Evolutionary conservation across 2,888 invertebrate species (phyloP).

Genomic region (Drosophila quinaria): DNA sequence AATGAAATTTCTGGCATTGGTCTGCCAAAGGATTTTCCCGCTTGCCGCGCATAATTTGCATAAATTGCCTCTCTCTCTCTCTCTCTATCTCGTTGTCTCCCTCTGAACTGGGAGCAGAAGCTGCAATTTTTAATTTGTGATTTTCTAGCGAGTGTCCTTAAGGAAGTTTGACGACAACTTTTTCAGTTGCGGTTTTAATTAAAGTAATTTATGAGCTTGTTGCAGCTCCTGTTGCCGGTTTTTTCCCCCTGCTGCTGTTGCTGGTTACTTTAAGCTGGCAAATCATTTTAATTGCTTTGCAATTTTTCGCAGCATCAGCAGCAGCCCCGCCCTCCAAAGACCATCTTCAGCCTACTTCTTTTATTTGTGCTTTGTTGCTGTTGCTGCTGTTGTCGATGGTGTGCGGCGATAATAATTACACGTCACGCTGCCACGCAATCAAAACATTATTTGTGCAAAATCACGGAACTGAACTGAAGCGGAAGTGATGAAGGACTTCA

Average conservation of each 20-base stretch:
- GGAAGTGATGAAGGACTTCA: constrained; percentile 84
- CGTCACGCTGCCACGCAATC: constrained; percentile 84
- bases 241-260: constrained; percentile 3
- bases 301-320: constrained; percentile 53
- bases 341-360: neutral
- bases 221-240: neutral
- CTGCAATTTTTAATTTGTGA: constrained; percentile 74
- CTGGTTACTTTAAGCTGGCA: constrained; percentile 50
- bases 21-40: constrained; percentile 65
- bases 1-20: constrained; percentile 72
- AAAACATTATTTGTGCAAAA: constrained; percentile 84
- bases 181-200: constrained; percentile 53
- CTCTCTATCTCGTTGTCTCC: constrained; percentile 3
- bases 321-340: constrained; percentile 46
- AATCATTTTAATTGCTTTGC: constrained; percentile 77
- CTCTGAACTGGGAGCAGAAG: constrained; percentile 8
- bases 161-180: constrained; percentile 51
- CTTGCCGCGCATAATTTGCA: constrained; percentile 65
- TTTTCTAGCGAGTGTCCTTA: constrained; percentile 63
- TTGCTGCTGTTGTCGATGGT: constrained; percentile 70
- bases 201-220: constrained; percentile 58
- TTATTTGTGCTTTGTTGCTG: constrained; percentile 52
- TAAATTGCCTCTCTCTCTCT: constrained; percentile 42
- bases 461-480: constrained; percentile 83
- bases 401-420: constrained; percentile 82